Base-by-base conservation (phyloP, 2,113 vertebrate species). In the Pelodiscus sinensis region DNA sequence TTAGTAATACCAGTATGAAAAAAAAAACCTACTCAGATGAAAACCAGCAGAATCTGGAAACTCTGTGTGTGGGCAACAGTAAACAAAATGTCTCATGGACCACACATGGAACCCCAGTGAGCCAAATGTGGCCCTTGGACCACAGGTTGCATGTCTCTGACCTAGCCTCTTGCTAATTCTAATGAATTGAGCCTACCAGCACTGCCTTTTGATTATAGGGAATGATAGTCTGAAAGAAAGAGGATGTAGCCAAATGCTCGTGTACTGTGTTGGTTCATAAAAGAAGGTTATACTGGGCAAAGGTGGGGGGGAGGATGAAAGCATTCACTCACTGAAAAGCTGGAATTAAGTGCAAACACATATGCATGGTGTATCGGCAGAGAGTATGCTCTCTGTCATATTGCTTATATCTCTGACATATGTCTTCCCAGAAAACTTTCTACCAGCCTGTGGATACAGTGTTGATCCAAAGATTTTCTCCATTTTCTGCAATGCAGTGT, bases 371-470 rank as follows among this genome's bases (percentile, higher is more conserved):
- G 56, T 9, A 25, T 78, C 58, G 3, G 0, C 52, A 25, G 19
- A 50, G 65, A 19, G 73, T 31, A 18, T 4, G n/a, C 68, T 87
- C 18, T 83, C 68, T 12, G 2, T 84, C 58, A 62, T 62, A 14
- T 79, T 71, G 1, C 2, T 51, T 83, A 75, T 60, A 79, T 44
- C 44, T 56, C 92, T 95, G 94, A 93, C 92, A 94, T 80, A 84
- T 71, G 65, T 92, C 86, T 85, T 52, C 21, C 12, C 58, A 90
- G 13, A 85, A 87, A 79, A 38, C 27, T 82, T 77, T 56, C 56
- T 75, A 82, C 79, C 16, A 51, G 60, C 11, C 58, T 81, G 60
- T 82, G 90, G 90, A 93, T 65, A 56, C 3, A 12, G 9, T 2
- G 1, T 15, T 52, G 73, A 21, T 79, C 86, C 57, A 84, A 25